Evolutionary conservation across 2,797 vertebrate species (phyloP), one percentile per base, ranked within the genome.

Genomic region (Jordanella pulchra): DNA sequence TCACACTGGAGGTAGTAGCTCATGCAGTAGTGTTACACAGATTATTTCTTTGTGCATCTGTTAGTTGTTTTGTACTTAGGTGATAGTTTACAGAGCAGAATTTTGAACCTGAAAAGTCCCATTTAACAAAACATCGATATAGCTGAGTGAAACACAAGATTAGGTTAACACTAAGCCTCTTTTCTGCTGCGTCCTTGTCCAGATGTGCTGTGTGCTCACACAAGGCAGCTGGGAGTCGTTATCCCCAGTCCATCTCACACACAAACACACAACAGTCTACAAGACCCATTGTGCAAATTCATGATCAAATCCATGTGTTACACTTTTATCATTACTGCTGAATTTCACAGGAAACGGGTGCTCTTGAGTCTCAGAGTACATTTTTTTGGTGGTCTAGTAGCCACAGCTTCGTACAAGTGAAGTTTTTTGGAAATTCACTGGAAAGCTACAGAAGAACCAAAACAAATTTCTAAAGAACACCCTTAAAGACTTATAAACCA

Each of bases 141-240:
- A 65, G 77, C 69, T n/a, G 64, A 60, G 4, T 7, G 66, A 67
- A 70, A 74, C 47, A 2, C 73, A 51, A 55, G 73, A 89, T 64
- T 81, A 89, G 87, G 61, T 74, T 85, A 66, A 75, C 63, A 35
- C 69, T 73, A 64, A 74, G 74, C 83, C 63, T 66, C 45, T 67
- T 69, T 74, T 63, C 70, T 54, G 53, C 63, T 73, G 75, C 67
- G 81, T 70, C 65, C 73, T 71, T 51, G 17, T 79, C 90, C 92
- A 94, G 93, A 94, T 94, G 93, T 86, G 87, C 58, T 80, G 75
- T 77, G 58, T 84, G 78, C 78, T 84, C 82, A 84, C 81, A 90
- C 89, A 80, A 66, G n/a, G 68, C 93, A 95, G 88, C 91, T 93
- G 94, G 89, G 76, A 94, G 66, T 86, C 56, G 76, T 94, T 94